Base-by-base conservation (phyloP, 2,888 invertebrate species). In the Melanostoma mellinum region DNA sequence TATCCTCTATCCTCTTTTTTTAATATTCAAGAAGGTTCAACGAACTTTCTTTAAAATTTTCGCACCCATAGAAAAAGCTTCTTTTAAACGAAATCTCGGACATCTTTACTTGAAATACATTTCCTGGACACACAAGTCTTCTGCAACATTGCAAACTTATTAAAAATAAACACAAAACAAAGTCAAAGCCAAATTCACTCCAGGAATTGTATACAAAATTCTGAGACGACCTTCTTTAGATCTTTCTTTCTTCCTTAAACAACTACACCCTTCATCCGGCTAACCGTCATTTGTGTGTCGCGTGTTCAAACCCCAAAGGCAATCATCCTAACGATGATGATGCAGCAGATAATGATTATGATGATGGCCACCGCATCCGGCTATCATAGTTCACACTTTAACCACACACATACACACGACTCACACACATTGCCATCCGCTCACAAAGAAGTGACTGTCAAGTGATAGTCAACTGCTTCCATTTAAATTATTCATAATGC, bases 401-500 rank as follows among this genome's bases (percentile, higher is more conserved):
- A 44, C 0, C 6, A 55, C 32, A 33, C 4, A 42, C 53, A 50
- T 40, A 10, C 44, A 42, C 5, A 4, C 9, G 33, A 10, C 3
- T n/a, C 44, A 42, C 32, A 20, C 8, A 46, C 36, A 38, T 20
- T 20, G 20, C 20, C 20, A 20, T 20, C 20, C 20, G 20, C 20
- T 20, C n/a, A 5, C 10, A 60, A 6, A 44, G 40, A 6, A 60
- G 35, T 33, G 68, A 65, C 36, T 58, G 58, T 56, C 65, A 65
- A 65, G 36, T 46, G 69, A 71, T 60, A 69, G 58, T 81, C 76
- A 76, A 76, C 71, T 76, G 77, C 61, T 65, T 72, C 65, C 81
- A 50, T 65, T 68, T 77, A 76, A 81, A 77, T 81, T 81, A 81
- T 81, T 77, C 81, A 81, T 81, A 53, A 48, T 33, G 71, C 67